phyloP scores from a whole-genome alignment of 1,140 invertebrate genomes.

The Cherax quadricarinatus region DNA sequence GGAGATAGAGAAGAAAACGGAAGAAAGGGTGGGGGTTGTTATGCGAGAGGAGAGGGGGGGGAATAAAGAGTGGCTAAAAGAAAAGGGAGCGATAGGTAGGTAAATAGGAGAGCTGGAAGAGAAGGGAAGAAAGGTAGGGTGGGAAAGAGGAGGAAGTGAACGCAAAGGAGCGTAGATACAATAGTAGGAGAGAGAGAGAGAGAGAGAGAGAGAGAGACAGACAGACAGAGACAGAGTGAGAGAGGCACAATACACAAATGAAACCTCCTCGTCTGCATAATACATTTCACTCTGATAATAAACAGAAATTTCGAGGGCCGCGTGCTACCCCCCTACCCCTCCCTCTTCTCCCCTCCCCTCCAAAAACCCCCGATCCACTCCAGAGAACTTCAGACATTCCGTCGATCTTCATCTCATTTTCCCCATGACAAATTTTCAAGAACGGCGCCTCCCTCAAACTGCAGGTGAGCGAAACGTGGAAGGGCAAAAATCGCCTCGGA shows the following conservation, averaged over 20 bases:
- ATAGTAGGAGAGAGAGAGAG: background rate
- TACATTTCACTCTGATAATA: background rate
- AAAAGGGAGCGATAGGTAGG: too few relatives aligned
- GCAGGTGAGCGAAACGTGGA: background rate
- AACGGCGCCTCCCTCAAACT: background rate
- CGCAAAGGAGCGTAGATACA: too few relatives aligned
- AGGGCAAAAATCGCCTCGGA: background rate
- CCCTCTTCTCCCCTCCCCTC: background rate
- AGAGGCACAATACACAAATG: background rate
- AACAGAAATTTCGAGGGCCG: background rate
- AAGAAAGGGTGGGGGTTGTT: too few relatives aligned
- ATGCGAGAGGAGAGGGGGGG: too few relatives aligned
- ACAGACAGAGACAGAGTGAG: background rate
- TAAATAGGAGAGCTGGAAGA: too few relatives aligned
- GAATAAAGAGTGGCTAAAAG: too few relatives aligned
- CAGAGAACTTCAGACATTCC: slow-evolving; percentile 3
- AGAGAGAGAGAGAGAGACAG: too few relatives aligned
- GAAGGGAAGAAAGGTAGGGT: too few relatives aligned
- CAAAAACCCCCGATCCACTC: background rate
- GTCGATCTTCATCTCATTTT: background rate
- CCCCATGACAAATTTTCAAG: slow-evolving; percentile 10
- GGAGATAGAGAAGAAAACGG: too few relatives aligned
- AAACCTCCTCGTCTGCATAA: background rate
- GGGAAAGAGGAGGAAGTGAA: too few relatives aligned
- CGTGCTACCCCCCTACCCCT: too few relatives aligned